Evolutionary conservation across 2,888 invertebrate species (phyloP), one percentile per base, ranked within the genome.

Genomic region (Steinernema carpocapsae): DNA sequence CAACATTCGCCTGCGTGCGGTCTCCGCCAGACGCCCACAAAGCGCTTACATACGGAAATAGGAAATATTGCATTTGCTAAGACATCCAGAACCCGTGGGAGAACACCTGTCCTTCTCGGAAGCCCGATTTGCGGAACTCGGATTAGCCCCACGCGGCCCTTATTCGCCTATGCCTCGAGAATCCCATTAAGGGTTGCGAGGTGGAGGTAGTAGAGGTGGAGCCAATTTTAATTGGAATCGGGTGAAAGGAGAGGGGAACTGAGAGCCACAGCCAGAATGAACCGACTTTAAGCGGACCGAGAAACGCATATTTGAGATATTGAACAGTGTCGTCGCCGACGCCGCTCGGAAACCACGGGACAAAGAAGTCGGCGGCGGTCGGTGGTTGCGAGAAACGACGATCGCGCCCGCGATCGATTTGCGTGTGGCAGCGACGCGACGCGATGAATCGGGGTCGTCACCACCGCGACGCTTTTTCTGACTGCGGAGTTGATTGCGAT

Each of bases 321-420:
- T 48, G 17, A 19, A 48, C 48, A 48, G 37, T 37, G n/a, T 10
- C 37, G 48, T 48, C 52, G 52, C 19, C 52, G 52, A 24, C 52
- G 52, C 7, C 52, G 52, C 52, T 19, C 19, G 19, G 52, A 24
- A 17, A 19, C 48, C 48, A 14, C n/a, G 19, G 22, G 12, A 52
- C 22, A 22, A n/a, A 52, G 52, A 52, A 24, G 4, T 2, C 48
- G 48, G 19, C n/a, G 48, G 10, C 10, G 48, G 37, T 37, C 37
- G 37, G 3, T 10, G 37, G 37, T 10, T 37, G 37, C 17, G 64
- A 17, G 10, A 32, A 14, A 64, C 7, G 17, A 32, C 17, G 29
- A 64, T 64, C 64, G 64, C 64, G 26, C 17, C 14, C 64, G 64
- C 64, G 64, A 64, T 64, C 64, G 64, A 64, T 64, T 48, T 19